Conservation (phyloP, 2,888 invertebrate species). For the Dysmachus trigonus region DNA sequence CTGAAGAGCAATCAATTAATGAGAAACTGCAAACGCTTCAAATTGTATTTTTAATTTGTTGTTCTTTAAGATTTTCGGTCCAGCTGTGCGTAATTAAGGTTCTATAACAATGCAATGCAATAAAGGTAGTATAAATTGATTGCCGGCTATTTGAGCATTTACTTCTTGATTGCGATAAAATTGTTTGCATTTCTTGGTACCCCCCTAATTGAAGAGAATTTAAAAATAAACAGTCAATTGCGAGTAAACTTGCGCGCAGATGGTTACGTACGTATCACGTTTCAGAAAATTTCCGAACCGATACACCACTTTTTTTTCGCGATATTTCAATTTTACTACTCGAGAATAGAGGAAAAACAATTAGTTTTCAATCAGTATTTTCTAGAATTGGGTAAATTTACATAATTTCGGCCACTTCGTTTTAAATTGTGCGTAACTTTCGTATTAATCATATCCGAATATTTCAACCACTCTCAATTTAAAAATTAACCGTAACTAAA, state of each 20-base stretch:
- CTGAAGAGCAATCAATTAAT: background rate
- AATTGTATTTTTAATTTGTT: background rate
- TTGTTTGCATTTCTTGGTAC: background rate
- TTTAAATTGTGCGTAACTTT: too few species aligned
- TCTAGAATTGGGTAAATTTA: too few species aligned
- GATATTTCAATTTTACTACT: too few species aligned
- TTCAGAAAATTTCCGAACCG: background rate
- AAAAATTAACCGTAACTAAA: too few species aligned
- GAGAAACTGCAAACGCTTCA: background rate
- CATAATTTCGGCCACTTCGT: too few species aligned
- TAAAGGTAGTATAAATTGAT: too few species aligned
- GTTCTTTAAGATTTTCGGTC: background rate
- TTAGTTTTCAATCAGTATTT: too few species aligned
- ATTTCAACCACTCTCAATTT: too few species aligned
- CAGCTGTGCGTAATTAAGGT: background rate
- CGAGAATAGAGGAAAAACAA: too few species aligned
- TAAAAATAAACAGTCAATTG: background rate
- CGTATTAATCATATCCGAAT: too few species aligned
- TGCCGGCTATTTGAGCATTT: background rate
- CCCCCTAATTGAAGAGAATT: background rate
- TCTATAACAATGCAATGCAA: too few species aligned
- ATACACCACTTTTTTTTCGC: too few species aligned
- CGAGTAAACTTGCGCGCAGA: background rate
- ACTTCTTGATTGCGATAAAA: background rate
- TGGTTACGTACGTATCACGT: background rate